Base-by-base conservation (phyloP, 2,113 vertebrate genomes). In the Brachypteracias leptosomus region DNA sequence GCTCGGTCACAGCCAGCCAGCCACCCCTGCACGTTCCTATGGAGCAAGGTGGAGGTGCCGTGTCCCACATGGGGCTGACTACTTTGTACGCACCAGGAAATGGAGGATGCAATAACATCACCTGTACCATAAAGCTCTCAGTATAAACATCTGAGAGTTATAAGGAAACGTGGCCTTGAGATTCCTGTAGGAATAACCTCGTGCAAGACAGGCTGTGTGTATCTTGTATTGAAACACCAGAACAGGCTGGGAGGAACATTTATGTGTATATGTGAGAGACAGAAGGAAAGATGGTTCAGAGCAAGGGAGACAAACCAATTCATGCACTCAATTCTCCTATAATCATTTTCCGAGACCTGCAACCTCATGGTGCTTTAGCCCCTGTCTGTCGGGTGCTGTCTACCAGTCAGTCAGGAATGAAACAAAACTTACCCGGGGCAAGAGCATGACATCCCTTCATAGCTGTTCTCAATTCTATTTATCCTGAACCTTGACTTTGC, bases 11-110 rank as follows among this genome's bases (percentile, higher is more conserved):
- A 8, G 74, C 72, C 77, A n/a, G 65, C 75, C 44, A 52, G 31
- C 62, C 65, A 12, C 47, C 44, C 49, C 75, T 54, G 70, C 89
- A 13, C 1, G 0, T 44, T 40, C 62, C 55, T 49, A 17, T 2
- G 0, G 36, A 46, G 52, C 4, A 1, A 19, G 57, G 40, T 38
- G n/a, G 19, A 52, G 29, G 38, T 79, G 57, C 63, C 51, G 11
- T 0, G 0, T 80, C 44, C 36, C 3, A 1, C 19, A 1, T 66
- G 25, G 55, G n/a, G 28, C 44, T 40, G 40, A 18, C 46, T 80
- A 2, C 38, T 71, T 73, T 8, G 4, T 16, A 13, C 7, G 2
- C 25, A 11, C 14, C 28, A 6, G 66, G 65, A 81, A 91, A 76
- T 29, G 58, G 66, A 12, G 46, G 72, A 31, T 24, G 26, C 24